Percentiles rank a stretch among this genome's conserved stretches.
These are phyloP conservation scores for Epinephelus awoara DNA, from an alignment of 2,797 vertebrate genomes.

Conservation along the genomic window DNA sequence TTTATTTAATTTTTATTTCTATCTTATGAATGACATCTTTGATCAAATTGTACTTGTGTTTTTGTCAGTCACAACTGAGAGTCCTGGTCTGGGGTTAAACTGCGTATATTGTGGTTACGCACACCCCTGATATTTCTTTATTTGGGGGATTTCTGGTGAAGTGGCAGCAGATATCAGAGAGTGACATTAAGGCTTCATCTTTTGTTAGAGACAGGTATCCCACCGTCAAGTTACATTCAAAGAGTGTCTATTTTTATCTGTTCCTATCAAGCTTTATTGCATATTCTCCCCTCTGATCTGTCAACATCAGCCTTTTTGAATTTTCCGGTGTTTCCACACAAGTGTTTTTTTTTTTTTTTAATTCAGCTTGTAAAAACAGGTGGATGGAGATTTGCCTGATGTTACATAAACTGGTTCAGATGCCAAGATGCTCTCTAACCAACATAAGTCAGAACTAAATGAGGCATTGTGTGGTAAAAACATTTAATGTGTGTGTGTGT, in stretches of 20 bases:
- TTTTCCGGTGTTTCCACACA: not conserved
- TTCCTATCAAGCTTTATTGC: conserved; percentile 8
- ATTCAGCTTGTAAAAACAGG: not conserved
- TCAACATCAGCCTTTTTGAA: not conserved
- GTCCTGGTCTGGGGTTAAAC: too few relatives aligned
- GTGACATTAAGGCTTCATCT: not conserved
- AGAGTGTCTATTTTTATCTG: not conserved
- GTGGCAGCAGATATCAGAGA: too few relatives aligned
- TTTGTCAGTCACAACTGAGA: too few relatives aligned
- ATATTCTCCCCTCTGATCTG: not conserved
- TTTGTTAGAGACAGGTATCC: not conserved
- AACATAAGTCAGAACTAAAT: conserved; percentile 26
- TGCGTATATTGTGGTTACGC: too few relatives aligned
- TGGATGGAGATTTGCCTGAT: not conserved
- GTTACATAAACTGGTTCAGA: conserved; percentile 6
- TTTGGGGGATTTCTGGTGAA: too few relatives aligned
- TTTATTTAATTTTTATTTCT: too few relatives aligned
- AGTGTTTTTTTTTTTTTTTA: not conserved
- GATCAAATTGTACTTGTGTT: too few relatives aligned
- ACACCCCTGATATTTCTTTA: too few relatives aligned
- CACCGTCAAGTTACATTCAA: not conserved
- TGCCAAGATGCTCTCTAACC: conserved; percentile 7
- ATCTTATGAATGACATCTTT: too few relatives aligned
- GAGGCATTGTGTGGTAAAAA: conserved; percentile 31
- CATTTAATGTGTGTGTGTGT: conserved; percentile 12